Base-by-base conservation (phyloP, 2,113 vertebrate species). In the Solenodon paradoxus region DNA sequence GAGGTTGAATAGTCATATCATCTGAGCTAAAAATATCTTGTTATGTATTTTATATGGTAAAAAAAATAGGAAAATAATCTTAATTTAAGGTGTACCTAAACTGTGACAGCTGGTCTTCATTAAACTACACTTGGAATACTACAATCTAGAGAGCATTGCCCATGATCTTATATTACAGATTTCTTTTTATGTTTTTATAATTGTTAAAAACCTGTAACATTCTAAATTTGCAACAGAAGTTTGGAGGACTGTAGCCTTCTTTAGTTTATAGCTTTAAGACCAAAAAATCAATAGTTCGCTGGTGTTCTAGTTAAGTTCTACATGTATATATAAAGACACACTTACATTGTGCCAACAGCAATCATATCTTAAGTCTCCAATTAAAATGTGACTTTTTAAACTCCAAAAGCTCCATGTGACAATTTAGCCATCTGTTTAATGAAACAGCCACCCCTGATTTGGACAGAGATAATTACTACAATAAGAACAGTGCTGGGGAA, bases 361-460 rank as follows among this genome's bases (percentile, higher is more conserved):
- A 61, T 95, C 82, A 80, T 63, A 82, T 96, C 92, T 75, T 79
- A 92, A 90, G 38, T 75, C 79, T 45, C 92, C 95, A 96, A 97
- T 97, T 96, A 97, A 96, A 97, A 95, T 94, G 63, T 59, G 90
- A 96, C 96, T 96, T 95, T 97, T 95, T 94, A 71, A 95, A 88
- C 92, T 94, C 72, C 51, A 71, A 77, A 94, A 88, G 77, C 85
- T 90, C 57, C 20, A 19, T 83, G 85, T 59, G 94, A 95, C 88
- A 88, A 51, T 95, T 95, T 55, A 92, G 90, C 95, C 96, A 97
- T 97, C 96, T 95, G 93, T 96, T 68, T 95, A 97, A 69, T 95
- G 95, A 97, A 85, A 95, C 81, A 88, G 24, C 78, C 4, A 0
- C 86, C 68, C 66, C 45, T 86, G 92, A 93, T 89, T 96, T 95